A percentile compares a stretch with the other conserved stretches of the same genome.
Conservation (phyloP, 2,888 invertebrate genomes). For the Embidobia sp. region DNA sequence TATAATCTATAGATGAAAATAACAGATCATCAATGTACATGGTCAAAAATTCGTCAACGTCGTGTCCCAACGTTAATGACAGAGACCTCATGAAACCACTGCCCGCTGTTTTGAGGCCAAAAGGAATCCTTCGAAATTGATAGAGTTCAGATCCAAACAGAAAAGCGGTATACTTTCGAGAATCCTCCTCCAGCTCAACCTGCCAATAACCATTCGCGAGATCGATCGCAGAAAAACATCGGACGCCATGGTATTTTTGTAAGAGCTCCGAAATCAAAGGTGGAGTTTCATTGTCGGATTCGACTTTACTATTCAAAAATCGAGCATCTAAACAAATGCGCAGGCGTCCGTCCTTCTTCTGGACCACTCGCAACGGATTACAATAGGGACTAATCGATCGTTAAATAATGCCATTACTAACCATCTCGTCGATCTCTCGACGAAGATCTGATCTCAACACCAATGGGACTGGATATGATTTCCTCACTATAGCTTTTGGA, state of each 20-base stretch:
- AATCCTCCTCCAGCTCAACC: conserved; percentile 42
- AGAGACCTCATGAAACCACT: conserved; percentile 40
- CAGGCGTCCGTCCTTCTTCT: neutral
- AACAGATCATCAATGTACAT: conserved; percentile 36
- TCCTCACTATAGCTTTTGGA: neutral
- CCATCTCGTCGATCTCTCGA: neutral
- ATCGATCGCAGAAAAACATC: conserved; percentile 61
- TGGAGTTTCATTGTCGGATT: conserved; percentile 69
- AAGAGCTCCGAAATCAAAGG: conserved; percentile 61
- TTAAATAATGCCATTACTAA: neutral
- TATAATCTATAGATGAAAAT: neutral
- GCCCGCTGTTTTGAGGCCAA: conserved; percentile 2
- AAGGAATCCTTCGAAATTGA: conserved; percentile 54
- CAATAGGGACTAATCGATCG: neutral
- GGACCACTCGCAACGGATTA: neutral
- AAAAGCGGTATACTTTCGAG: conserved; percentile 54
- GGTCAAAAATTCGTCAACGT: conserved; percentile 31
- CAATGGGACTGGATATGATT: neutral
- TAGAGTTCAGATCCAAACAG: conserved; percentile 57
- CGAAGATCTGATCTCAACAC: neutral
- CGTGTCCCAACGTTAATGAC: conserved; percentile 66
- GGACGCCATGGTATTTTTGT: conserved; percentile 59
- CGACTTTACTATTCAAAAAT: conserved; percentile 67
- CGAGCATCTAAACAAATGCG: conserved; percentile 68
- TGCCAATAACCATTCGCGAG: conserved; percentile 67